Evolutionary conservation across 2,888 invertebrate genomes (phyloP).

Genomic region (Ptychoptera contaminata): DNA sequence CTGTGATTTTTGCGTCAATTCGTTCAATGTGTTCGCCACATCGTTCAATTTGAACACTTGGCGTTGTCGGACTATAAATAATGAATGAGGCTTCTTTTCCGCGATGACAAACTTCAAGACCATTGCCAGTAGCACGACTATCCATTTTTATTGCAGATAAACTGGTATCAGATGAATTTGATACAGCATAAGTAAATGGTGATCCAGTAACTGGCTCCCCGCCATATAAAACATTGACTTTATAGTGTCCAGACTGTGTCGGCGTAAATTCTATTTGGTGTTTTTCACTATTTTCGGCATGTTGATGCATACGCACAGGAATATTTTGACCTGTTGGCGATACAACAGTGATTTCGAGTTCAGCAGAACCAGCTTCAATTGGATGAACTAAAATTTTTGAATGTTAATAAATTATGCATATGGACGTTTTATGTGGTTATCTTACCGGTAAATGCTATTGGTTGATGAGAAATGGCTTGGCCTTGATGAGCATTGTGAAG

Average conservation of each 20-base stretch:
- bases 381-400: conserved; percentile 53
- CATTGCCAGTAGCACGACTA: conserved; percentile 48
- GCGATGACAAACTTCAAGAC: conserved; percentile 49
- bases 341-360: conserved; percentile 73
- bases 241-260: conserved; percentile 54
- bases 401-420: too few species aligned
- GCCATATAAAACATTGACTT: conserved; percentile 51
- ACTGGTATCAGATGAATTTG: conserved; percentile 40
- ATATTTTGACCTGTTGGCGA: conserved; percentile 73
- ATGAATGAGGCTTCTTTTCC: conserved; percentile 57
- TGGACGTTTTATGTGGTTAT: too few species aligned
- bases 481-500: conserved; percentile 61
- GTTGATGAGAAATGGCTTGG: conserved; percentile 66
- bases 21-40: conserved; percentile 28
- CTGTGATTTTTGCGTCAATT: conserved; percentile 30
- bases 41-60: conserved; percentile 45
- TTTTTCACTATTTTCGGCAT: conserved; percentile 49
- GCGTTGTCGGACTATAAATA: conserved; percentile 36
- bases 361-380: conserved; percentile 69
- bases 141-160: conserved; percentile 28
- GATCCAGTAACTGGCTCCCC: conserved; percentile 41
- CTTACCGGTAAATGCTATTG: conserved; percentile 64
- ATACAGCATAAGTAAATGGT: conserved; percentile 41
- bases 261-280: conserved; percentile 70
- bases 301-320: conserved; percentile 66